These are phyloP conservation scores for Actinernus sp. DNA, from an alignment of 92 coral and sea anemone genomes.

Conservation along the genomic window DNA sequence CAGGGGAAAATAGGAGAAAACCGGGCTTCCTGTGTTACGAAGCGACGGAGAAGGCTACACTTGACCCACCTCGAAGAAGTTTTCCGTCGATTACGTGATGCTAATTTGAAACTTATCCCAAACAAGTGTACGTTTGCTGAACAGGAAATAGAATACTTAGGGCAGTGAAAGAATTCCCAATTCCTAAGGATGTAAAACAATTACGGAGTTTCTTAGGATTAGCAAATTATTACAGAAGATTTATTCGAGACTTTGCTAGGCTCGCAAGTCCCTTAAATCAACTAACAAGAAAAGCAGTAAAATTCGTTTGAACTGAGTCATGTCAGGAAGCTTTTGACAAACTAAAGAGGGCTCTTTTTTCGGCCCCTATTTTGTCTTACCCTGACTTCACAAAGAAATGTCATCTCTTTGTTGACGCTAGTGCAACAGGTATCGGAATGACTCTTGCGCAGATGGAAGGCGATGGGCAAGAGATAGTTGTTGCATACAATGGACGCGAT, in stretches of 20 bases:
- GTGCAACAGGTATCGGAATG: too few species aligned
- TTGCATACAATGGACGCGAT: too few species aligned
- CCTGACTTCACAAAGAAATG: slow-evolving; percentile 28
- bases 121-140: slow-evolving; percentile 56
- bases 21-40: too few species aligned
- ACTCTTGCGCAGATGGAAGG: slow-evolving; percentile 8
- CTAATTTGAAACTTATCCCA: slow-evolving; percentile 62
- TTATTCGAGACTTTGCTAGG: slow-evolving; percentile 27
- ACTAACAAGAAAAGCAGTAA: too few species aligned
- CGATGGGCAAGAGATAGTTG: background rate
- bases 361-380: too few species aligned
- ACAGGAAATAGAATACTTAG: slow-evolving; percentile 21
- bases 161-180: slow-evolving; percentile 18
- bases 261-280: slow-evolving; percentile 11
- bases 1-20: too few species aligned
- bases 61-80: slow-evolving; percentile 28
- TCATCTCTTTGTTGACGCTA: slow-evolving; percentile 35
- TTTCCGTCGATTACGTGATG: slow-evolving; percentile 35
- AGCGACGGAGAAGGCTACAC: too few species aligned
- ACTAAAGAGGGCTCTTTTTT: slow-evolving; percentile 10
- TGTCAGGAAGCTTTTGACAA: slow-evolving; percentile 38
- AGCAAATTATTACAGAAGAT: slow-evolving; percentile 27
- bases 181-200: background rate
- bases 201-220: slow-evolving; percentile 17
- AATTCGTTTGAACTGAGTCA: slow-evolving; percentile 11